A percentile compares a stretch with the other conserved stretches of the same genome.
phyloP scores from a whole-genome alignment of 1,140 invertebrate genomes.

The Stegodyphus mimosarum region DNA sequence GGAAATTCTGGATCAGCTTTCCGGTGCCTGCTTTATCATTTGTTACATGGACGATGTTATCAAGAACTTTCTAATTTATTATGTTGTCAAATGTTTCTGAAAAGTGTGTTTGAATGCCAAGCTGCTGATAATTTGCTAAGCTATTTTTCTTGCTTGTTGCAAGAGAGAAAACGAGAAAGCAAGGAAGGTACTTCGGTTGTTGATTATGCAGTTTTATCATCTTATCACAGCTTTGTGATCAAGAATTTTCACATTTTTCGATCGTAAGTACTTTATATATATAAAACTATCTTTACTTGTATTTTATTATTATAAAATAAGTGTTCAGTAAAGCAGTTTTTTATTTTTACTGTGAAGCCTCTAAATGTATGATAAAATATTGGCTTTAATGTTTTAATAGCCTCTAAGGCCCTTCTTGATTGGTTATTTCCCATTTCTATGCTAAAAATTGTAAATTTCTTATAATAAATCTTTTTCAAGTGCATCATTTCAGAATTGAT shows the following conservation, averaged over 20 bases:
- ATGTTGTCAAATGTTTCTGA: slow-evolving; percentile 19
- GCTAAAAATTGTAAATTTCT: no score
- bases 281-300: background rate
- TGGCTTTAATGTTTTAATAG: no score
- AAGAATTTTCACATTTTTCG: slow-evolving; percentile 46
- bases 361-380: no score
- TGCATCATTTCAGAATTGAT: no score
- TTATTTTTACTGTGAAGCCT: background rate
- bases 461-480: no score
- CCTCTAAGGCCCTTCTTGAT: no score
- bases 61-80: slow-evolving; percentile 19
- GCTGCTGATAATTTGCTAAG: slow-evolving; percentile 8
- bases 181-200: background rate
- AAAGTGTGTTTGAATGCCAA: slow-evolving; percentile 4
- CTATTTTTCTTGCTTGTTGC: slow-evolving; percentile 17
- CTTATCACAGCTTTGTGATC: slow-evolving; percentile 28
- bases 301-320: background rate
- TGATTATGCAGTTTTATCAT: background rate
- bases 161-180: background rate
- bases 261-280: slow-evolving; percentile 40
- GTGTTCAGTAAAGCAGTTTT: background rate
- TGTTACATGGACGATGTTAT: slow-evolving; percentile 28
- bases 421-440: no score
- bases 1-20: slow-evolving; percentile 24
- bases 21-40: slow-evolving; percentile 31